These are phyloP conservation scores for Abramis brama DNA, from an alignment of 2,113 vertebrate species.

Conservation along the genomic window DNA sequence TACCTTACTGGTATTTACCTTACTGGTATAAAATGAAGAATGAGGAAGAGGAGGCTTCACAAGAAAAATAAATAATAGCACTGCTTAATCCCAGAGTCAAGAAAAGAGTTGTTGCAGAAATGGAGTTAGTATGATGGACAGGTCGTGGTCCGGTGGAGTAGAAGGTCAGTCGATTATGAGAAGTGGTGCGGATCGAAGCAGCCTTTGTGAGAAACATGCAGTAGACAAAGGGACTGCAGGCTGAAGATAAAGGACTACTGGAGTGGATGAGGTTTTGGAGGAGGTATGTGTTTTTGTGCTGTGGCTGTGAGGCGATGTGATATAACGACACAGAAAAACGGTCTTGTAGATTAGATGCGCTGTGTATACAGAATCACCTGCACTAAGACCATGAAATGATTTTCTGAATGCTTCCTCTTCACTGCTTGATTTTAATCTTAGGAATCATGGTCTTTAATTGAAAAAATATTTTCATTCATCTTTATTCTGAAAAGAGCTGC, in stretches of 20 bases:
- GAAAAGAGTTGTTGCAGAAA: conserved; percentile 8
- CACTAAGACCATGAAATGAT: not conserved
- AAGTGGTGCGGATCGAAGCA: conserved; percentile 31
- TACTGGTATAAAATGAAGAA: not conserved
- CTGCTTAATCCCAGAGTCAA: not conserved
- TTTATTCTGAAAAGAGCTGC: not conserved
- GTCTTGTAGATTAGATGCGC: not conserved
- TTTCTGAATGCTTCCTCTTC: not conserved
- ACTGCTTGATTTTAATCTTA: not conserved
- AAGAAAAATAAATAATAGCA: not conserved
- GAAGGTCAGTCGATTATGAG: conserved; percentile 39
- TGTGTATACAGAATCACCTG: not conserved
- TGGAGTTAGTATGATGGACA: not conserved
- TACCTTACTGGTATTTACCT: not conserved
- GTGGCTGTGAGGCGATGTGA: not conserved
- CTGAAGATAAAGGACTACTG: conserved; percentile 3
- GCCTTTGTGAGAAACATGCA: conserved; percentile 6
- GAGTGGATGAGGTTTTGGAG: not conserved
- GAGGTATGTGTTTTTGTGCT: not conserved
- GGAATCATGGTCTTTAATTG: not conserved
- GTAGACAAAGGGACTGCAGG: conserved; percentile 1
- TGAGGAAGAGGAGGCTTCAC: not conserved
- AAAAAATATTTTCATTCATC: not conserved
- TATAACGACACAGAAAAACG: not conserved
- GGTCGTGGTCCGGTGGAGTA: conserved; percentile 12